Evolutionary conservation across 2,888 invertebrate genomes (phyloP).

Genomic region (Meteorus colon): DNA sequence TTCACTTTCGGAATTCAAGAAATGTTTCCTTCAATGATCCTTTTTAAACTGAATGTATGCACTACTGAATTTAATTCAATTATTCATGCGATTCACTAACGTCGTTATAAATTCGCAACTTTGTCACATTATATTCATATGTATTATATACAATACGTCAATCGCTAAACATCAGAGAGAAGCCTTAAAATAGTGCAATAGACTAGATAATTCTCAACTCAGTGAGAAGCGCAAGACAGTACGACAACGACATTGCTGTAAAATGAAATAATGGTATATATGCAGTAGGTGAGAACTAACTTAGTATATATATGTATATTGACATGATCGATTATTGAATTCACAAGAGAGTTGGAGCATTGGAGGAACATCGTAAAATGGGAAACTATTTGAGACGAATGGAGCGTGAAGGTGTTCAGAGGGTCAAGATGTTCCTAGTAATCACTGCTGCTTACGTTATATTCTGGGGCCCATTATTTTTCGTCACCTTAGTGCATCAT

Average conservation of each 20-base stretch:
- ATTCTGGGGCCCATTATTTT: constrained; percentile 93
- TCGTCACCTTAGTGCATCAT: constrained; percentile 87
- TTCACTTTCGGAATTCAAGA: not conserved
- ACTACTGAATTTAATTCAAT: not conserved
- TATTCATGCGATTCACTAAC: not conserved
- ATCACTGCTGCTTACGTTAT: constrained; percentile 89
- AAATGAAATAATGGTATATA: not conserved
- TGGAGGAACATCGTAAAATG: constrained; percentile 84
- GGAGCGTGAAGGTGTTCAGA: constrained; percentile 86
- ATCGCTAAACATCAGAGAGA: not conserved
- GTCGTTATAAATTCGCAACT: not conserved
- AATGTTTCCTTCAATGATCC: not conserved
- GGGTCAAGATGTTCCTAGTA: constrained; percentile 90
- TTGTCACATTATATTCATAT: not conserved
- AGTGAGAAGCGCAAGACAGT: not conserved
- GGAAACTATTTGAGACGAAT: constrained; percentile 85
- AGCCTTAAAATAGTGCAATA: not conserved
- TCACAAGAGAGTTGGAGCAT: constrained; percentile 74
- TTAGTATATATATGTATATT: not conserved
- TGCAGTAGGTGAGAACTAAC: not conserved
- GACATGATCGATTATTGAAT: constrained; percentile 10
- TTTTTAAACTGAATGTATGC: not conserved
- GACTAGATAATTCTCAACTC: not conserved
- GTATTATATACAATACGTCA: not conserved
- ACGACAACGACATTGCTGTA: not conserved